phyloP scores from a whole-genome alignment of 2,797 vertebrate species.

The Sciaenops ocellatus region DNA sequence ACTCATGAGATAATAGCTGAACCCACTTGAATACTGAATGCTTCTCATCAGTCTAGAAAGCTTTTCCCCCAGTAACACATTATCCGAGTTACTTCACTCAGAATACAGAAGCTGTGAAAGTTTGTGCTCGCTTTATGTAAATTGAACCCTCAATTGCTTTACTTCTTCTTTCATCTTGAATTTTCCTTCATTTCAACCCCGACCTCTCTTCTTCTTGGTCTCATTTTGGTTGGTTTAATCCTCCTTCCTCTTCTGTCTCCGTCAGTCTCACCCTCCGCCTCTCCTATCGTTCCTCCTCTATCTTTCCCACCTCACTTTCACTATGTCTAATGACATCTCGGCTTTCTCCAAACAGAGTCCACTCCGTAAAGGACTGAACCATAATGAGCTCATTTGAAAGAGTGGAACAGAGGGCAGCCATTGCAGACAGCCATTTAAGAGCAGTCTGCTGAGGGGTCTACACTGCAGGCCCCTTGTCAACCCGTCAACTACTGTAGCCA shows the following conservation, averaged over 20 bases:
- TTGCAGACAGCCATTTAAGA: constrained; percentile 67
- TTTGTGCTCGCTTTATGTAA: constrained; percentile 10
- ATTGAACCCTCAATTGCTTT: constrained; percentile 5
- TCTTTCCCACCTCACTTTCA: constrained; percentile 32
- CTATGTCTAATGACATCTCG: constrained; percentile 57
- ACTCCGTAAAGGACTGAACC: constrained; percentile 52
- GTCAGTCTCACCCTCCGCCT: constrained; percentile 5
- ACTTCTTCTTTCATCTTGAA: constrained; percentile 18
- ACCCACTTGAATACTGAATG: constrained; percentile 21
- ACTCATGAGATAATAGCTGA: background rate
- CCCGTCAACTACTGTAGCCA: constrained; percentile 31
- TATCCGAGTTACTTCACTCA: constrained; percentile 22
- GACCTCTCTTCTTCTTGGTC: background rate
- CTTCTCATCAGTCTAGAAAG: constrained; percentile 2
- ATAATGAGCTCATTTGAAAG: constrained; percentile 75
- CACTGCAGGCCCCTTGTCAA: constrained; percentile 44
- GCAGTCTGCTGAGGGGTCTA: constrained; percentile 45
- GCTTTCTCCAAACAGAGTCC: constrained; percentile 55
- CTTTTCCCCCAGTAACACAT: background rate
- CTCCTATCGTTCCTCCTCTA: constrained; percentile 8
- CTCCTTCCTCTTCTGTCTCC: background rate
- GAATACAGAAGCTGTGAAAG: constrained; percentile 20
- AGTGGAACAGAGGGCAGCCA: constrained; percentile 52
- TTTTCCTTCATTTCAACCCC: constrained; percentile 12
- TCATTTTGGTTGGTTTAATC: constrained; percentile 16